Base-by-base conservation (phyloP, 2,113 vertebrate species). In the Myrmecophaga tridactyla region DNA sequence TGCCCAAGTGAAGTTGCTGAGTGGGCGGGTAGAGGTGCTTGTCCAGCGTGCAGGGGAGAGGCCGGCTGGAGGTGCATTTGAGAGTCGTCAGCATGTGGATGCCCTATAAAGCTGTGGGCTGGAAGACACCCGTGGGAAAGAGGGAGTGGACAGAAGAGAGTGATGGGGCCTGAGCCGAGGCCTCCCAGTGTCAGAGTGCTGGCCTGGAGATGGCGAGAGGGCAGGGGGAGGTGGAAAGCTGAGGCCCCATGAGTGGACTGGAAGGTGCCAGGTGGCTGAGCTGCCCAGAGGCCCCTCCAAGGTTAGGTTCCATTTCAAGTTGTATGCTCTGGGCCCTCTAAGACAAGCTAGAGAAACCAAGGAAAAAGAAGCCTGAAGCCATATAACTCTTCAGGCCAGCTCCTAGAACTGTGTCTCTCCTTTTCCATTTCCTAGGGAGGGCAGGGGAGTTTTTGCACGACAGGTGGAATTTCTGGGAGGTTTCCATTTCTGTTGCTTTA, bases 341-440 rank as follows among this genome's bases (percentile, higher is more conserved):
- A 34, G 11, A 53, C 39, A 72, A 56, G 17, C 3, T 2, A 36
- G 7, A 36, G 12, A 12, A 27, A 15, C 31, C 13, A 13, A 29
- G 12, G 25, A 20, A 41, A 36, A 14, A 46, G 4, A 14, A 12
- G 17, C n/a, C 36, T 27, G 62, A 23, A n/a, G 4, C 14, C 14
- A 25, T 0, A 2, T 39, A 25, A 12, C 0, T 15, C 14, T 14
- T 69, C 18, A 10, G 2, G 29, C 46, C 0, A 2, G 23, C 17
- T 51, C 39, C 25, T 21, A 51, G 27, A 39, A 39, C 31, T n/a
- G n/a, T 72, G 29, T 11, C n/a, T 8, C 23, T 75, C 14, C 29
- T 83, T 77, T 7, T 51, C 25, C 2, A 0, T 60, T 43, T 92
- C 7, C 36, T 14, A 39, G 76, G 41, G 23, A 62, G 63, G 69